Base-by-base conservation (phyloP, 2,888 invertebrate genomes). In the Eupithecia centaureata region DNA sequence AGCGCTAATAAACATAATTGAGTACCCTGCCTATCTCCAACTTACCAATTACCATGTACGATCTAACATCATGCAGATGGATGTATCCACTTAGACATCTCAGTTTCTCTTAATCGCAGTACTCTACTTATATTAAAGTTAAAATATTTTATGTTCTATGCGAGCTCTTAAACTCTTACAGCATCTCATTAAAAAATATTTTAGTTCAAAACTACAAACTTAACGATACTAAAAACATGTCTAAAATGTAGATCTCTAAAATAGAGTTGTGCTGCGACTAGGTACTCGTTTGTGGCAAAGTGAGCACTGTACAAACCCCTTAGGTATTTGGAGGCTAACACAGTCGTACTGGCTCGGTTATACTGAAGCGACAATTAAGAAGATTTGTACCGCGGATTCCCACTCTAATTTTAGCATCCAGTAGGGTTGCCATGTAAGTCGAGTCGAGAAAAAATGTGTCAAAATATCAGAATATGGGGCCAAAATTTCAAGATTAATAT, bases 341-440 rank as follows among this genome's bases (percentile, higher is more conserved):
- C 57, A 68, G 61, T 61, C 30, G 59, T 60, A 32, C 57, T n/a
- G 35, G 52, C 38, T 66, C 61, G 51, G 66, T 59, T 63, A 63
- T 63, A 63, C 66, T 70, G 42, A 63, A 70, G 57, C 70, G 56
- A 61, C 70, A 69, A 73, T 73, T 73, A 75, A 68, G 67, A 65
- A 72, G 70, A 75, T 73, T 71, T 75, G 72, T 71, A 66, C 54
- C 68, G 25, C 66, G 63, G 54, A 64, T 67, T 65, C 59, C 63
- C 65, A 61, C 62, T 71, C 63, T 67, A 67, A 67, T 72, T 58
- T 67, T 61, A 51, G 59, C 67, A 68, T 70, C 30, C 42, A 22
- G 22, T 68, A 68, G 65, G 59, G 61, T 54, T 62, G 47, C 63
- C 56, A 42, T 54, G 56, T 18, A 32, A 28, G 10, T 13, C 13